A percentile compares a stretch with the other conserved stretches of the same genome.
Conservation (phyloP, 2,888 invertebrate genomes). For the Myopa tessellatipennis region DNA sequence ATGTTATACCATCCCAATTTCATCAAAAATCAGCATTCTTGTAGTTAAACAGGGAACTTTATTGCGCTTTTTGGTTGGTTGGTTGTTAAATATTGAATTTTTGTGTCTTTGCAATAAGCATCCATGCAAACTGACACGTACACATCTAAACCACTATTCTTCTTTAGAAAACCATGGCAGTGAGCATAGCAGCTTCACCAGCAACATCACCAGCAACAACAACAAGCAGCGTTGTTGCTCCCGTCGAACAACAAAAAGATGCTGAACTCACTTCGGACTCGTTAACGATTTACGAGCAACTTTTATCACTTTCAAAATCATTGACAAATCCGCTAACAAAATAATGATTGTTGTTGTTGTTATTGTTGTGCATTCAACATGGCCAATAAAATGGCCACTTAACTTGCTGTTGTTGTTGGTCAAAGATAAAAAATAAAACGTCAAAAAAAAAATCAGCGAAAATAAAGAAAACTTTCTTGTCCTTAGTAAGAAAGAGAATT, state of each 20-base stretch:
- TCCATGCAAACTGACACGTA: too few species aligned
- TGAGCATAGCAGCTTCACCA: too few species aligned
- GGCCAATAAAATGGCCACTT: slow-evolving; percentile 31
- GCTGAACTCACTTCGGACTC: slow-evolving; percentile 46
- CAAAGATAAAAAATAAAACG: neutral
- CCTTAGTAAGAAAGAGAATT: slow-evolving; percentile 42
- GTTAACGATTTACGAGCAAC: slow-evolving; percentile 68
- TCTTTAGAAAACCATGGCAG: too few species aligned
- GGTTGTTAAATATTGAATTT: too few species aligned
- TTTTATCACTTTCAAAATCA: slow-evolving; percentile 68
- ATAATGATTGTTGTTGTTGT: slow-evolving; percentile 23
- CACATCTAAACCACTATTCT: too few species aligned
- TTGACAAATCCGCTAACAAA: slow-evolving; percentile 65
- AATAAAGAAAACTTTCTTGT: neutral
- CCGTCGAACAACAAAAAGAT: neutral
- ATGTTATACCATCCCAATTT: too few species aligned
- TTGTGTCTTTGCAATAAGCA: too few species aligned
- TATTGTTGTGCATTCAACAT: slow-evolving; percentile 11
- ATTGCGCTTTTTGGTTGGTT: too few species aligned
- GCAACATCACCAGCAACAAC: neutral
- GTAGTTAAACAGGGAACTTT: too few species aligned
- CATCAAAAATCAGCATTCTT: too few species aligned
- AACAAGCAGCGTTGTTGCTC: neutral
- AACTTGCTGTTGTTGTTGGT: neutral
- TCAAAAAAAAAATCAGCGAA: neutral